These are phyloP conservation scores for Andrena bicolor DNA, from an alignment of 2,888 invertebrate genomes.

Conservation along the genomic window DNA sequence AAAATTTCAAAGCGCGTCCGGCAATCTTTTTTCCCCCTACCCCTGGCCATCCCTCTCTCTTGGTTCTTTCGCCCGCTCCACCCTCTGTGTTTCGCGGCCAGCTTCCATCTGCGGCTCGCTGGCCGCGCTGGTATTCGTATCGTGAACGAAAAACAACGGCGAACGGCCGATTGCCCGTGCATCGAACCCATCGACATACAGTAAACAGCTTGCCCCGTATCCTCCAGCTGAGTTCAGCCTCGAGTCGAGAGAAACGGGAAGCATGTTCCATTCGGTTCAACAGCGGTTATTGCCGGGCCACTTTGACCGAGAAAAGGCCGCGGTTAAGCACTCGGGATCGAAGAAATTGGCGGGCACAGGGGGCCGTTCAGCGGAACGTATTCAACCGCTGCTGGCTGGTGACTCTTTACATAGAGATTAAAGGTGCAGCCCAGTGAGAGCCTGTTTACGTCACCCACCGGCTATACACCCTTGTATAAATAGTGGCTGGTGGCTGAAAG, in stretches of 20 bases:
- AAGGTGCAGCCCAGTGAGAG: background rate
- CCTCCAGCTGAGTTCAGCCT: constrained; percentile 22
- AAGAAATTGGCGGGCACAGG: constrained; percentile 4
- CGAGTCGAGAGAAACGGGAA: constrained; percentile 21
- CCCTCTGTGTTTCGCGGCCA: constrained; percentile 10
- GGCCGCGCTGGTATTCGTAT: constrained; percentile 39
- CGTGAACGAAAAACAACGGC: constrained; percentile 59
- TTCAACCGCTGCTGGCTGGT: too few relatives aligned
- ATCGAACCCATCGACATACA: constrained; percentile 54
- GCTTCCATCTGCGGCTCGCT: background rate
- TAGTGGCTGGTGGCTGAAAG: constrained; percentile 5
- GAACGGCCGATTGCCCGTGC: constrained; percentile 54
- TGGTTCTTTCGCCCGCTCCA: constrained; percentile 1
- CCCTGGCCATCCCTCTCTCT: background rate
- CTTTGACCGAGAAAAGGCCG: constrained; percentile 25
- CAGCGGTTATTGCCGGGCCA: constrained; percentile 35
- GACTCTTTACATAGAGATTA: background rate
- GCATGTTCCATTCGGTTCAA: constrained; percentile 43
- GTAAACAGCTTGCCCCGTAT: constrained; percentile 42
- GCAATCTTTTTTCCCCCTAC: constrained; percentile 19
- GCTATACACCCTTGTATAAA: background rate
- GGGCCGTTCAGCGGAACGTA: background rate
- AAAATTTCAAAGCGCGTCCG: constrained; percentile 65
- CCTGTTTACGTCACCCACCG: background rate
- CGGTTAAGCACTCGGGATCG: background rate